Evolutionary conservation across 2,888 invertebrate genomes (phyloP).

Genomic region (Tetragonula carbonaria): DNA sequence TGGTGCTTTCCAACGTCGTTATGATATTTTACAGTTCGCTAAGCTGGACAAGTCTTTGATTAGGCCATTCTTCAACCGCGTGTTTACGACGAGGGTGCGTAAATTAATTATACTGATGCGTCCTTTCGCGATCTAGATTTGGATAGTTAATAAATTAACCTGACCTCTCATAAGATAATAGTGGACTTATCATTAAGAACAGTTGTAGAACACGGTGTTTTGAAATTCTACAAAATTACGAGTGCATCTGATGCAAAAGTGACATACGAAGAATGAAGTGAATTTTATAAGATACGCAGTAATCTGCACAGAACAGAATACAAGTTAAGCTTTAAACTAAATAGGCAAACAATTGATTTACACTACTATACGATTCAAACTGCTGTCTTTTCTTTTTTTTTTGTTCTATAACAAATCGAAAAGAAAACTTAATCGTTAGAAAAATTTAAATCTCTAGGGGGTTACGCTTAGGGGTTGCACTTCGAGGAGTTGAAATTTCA

Average conservation of each 20-base stretch:
- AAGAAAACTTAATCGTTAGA: background rate
- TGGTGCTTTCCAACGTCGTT: slow-evolving; percentile 2
- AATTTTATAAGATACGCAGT: too few species aligned
- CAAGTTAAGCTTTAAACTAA: too few species aligned
- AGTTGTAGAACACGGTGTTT: background rate
- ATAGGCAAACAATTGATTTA: too few species aligned
- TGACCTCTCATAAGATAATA: background rate
- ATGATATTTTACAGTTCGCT: background rate
- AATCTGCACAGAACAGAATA: too few species aligned
- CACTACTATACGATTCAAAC: too few species aligned
- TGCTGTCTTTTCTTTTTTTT: too few species aligned
- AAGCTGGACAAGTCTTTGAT: background rate
- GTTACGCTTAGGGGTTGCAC: background rate
- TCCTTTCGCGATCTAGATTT: slow-evolving; percentile 28
- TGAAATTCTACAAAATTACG: too few species aligned
- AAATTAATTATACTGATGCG: slow-evolving; percentile 38
- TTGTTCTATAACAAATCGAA: background rate
- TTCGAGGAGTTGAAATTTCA: background rate
- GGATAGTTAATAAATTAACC: slow-evolving; percentile 30
- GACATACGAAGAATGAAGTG: too few species aligned
- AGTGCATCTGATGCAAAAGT: too few species aligned
- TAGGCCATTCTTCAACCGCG: background rate
- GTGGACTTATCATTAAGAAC: background rate
- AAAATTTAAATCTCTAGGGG: background rate
- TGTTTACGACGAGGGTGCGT: slow-evolving; percentile 26